These are phyloP conservation scores for Melikaiella ostensackeni DNA, from an alignment of 2,888 invertebrate genomes.

Conservation along the genomic window DNA sequence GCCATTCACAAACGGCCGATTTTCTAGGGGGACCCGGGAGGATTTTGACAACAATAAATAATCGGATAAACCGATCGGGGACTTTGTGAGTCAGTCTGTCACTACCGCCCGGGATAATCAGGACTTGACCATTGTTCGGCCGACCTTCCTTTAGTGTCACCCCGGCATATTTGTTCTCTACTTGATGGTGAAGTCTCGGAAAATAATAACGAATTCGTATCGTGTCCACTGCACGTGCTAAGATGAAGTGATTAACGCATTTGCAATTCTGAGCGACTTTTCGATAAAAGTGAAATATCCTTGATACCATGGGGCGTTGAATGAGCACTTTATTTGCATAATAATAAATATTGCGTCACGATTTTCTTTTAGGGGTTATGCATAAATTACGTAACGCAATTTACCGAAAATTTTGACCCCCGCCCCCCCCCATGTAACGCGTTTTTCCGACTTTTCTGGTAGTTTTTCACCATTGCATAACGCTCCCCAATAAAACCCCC, in stretches of 20 bases:
- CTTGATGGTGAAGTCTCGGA: slow-evolving; percentile 47
- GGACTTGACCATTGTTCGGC: slow-evolving; percentile 55
- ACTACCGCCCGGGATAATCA: slow-evolving; percentile 58
- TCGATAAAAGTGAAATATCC: slow-evolving; percentile 38
- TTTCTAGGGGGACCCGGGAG: slow-evolving; percentile 51
- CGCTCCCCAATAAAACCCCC: no score
- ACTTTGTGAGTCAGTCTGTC: slow-evolving; percentile 67
- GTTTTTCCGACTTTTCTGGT: no score
- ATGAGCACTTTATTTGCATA: neutral
- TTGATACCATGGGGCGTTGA: neutral
- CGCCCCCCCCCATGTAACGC: no score
- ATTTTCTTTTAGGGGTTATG: neutral
- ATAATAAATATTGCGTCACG: neutral
- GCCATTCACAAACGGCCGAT: slow-evolving; percentile 45
- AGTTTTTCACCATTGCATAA: no score
- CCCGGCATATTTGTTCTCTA: slow-evolving; percentile 55
- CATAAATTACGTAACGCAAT: no score
- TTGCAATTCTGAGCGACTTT: slow-evolving; percentile 45
- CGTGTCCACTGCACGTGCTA: slow-evolving; percentile 56
- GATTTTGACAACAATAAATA: slow-evolving; percentile 73
- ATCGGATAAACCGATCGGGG: slow-evolving; percentile 69
- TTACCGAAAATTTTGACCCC: no score
- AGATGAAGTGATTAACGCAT: slow-evolving; percentile 50
- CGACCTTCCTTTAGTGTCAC: slow-evolving; percentile 49
- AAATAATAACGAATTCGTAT: slow-evolving; percentile 51